phyloP scores from a whole-genome alignment of 2,797 vertebrate species.

The Euphonia xanthogaster region DNA sequence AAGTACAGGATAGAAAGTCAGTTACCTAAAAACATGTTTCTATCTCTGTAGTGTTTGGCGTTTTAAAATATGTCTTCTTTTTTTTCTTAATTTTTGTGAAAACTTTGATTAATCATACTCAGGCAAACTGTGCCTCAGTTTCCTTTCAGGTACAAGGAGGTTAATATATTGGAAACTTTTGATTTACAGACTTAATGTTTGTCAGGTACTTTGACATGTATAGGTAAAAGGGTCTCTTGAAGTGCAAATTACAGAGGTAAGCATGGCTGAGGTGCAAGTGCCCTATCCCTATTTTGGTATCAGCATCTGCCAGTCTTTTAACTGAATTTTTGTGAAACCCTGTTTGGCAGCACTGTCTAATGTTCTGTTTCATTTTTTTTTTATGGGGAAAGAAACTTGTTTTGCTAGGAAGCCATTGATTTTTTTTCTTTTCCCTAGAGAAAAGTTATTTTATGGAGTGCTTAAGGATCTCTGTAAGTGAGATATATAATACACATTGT shows the following conservation, averaged over 20 bases:
- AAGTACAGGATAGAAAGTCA: not conserved
- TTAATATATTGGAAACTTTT: not conserved
- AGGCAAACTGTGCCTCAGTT: slow-evolving; percentile 34
- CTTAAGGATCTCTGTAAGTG: not conserved
- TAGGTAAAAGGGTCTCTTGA: not conserved
- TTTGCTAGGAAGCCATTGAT: not conserved
- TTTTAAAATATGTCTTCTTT: not conserved
- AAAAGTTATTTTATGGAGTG: not conserved
- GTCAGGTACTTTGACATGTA: not conserved
- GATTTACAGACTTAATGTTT: not conserved
- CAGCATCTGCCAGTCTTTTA: not conserved
- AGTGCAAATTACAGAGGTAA: not conserved
- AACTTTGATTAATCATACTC: not conserved
- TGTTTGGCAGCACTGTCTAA: not conserved
- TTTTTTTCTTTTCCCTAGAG: not conserved
- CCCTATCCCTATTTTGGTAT: not conserved
- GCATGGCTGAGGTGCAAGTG: not conserved
- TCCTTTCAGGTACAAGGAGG: not conserved
- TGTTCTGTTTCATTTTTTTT: not conserved
- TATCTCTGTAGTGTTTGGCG: not conserved
- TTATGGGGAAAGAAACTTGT: not conserved
- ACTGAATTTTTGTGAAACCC: not conserved
- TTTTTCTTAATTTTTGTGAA: not conserved
- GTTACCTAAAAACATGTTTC: not conserved
- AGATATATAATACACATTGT: not conserved